Evolutionary conservation across 2,888 invertebrate species (phyloP), one percentile per base, ranked within the genome.

Genomic region (Drosophila demipolita): DNA sequence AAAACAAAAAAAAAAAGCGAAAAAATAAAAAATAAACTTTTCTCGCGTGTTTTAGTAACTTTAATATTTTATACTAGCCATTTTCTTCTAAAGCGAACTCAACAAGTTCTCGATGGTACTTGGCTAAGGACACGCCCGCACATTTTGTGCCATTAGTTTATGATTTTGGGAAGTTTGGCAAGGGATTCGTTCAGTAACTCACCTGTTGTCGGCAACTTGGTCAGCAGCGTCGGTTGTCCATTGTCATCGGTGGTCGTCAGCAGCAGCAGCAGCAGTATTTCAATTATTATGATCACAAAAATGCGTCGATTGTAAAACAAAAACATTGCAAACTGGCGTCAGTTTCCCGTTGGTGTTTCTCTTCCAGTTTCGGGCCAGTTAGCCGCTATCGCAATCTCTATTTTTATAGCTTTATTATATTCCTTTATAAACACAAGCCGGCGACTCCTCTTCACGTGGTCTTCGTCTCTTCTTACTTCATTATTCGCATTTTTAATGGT

Each of bases 311-410:
- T 95, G 94, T 95, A 81, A 86, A 90, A 94, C 94, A 95, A 95
- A 95, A 95, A 95, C 95, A 96, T 95, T 96, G 96, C 96, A 96
- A 96, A 96, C 88, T 66, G 66, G 69, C 85, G 75, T 81, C 64
- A 59, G 49, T 72, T 84, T 78, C 81, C 48, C 68, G 48, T 67
- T 80, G 55, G 52, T 62, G 45, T 54, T 63, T 53, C 38, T n/a
- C 71, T 55, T 26, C 71, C 70, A 73, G 61, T 67, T 63, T 64
- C 53, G 23, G n/a, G 29, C 42, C 63, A 59, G 60, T 45, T 53
- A 48, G 38, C 53, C 69, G 66, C 60, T 72, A 75, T 48, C 50
- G 64, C 73, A 70, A 67, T 55, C 20, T 52, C 64, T 62, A 50
- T 69, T 64, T 29, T 61, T 63, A 32, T 49, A 4, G 45, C 45